A percentile compares a stretch with the other conserved stretches of the same genome.
Conservation (phyloP, 1,140 invertebrate species). For the Drosophila orena region DNA sequence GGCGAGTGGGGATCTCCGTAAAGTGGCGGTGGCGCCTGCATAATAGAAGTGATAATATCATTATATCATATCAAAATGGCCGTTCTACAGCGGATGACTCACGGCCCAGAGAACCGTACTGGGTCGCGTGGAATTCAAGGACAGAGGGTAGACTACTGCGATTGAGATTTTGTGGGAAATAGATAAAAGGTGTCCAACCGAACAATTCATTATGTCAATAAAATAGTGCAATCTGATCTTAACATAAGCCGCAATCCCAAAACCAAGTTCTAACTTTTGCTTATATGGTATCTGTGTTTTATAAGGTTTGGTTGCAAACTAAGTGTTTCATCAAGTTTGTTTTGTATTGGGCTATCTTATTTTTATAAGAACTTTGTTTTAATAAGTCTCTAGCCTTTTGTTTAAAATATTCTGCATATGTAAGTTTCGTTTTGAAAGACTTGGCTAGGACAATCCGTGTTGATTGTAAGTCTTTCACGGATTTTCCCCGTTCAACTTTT, state of each 20-base stretch:
- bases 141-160: constrained; percentile 5
- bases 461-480: constrained; percentile 7
- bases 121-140: constrained; percentile 31
- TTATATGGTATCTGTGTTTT: too few relatives aligned
- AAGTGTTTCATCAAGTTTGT: too few relatives aligned
- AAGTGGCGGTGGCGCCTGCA: constrained; percentile 78
- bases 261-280: too few relatives aligned
- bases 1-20: constrained; percentile 66
- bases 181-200: not conserved
- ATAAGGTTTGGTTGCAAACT: too few relatives aligned
- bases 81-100: constrained; percentile 44
- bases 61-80: constrained; percentile 72
- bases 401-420: too few relatives aligned
- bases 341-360: too few relatives aligned
- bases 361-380: too few relatives aligned
- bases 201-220: too few relatives aligned
- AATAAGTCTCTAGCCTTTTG: too few relatives aligned
- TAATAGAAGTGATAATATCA: constrained; percentile 74
- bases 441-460: constrained; percentile 12
- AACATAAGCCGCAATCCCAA: not conserved
- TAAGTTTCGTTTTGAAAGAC: not conserved
- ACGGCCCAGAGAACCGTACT: constrained; percentile 14
- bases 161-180: not conserved
- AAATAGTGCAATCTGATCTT: not conserved
- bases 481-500: constrained; percentile 31